phyloP scores from a whole-genome alignment of 2,113 vertebrate genomes.

The Poeciliopsis retropinna region DNA sequence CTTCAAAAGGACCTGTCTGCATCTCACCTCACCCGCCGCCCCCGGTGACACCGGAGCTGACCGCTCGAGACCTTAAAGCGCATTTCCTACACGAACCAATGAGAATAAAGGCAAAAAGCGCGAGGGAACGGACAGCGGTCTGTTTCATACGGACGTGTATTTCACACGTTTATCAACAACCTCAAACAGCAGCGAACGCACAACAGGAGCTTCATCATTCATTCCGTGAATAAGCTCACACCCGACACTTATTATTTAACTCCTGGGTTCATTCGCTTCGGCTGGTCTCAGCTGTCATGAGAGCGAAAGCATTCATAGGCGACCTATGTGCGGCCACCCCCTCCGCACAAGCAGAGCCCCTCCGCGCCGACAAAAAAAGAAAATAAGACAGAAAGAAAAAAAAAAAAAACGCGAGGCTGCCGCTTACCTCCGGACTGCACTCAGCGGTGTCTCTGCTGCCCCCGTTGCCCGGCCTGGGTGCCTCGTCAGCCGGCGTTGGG shows the following conservation, averaged over 20 bases:
- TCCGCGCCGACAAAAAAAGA: neutral
- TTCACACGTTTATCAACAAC: neutral
- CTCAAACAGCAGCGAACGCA: conserved; percentile 13
- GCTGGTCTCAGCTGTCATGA: neutral
- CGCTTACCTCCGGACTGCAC: conserved; percentile 38
- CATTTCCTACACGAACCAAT: neutral
- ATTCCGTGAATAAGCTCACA: conserved; percentile 26
- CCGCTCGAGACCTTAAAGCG: neutral
- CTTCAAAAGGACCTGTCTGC: conserved; percentile 30
- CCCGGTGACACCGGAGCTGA: conserved; percentile 28
- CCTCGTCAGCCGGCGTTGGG: conserved; percentile 40
- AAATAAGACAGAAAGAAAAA: no score
- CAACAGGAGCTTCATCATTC: conserved; percentile 54
- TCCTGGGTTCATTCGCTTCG: neutral
- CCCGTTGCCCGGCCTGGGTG: conserved; percentile 50
- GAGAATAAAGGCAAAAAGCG: neutral
- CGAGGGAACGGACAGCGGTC: neutral
- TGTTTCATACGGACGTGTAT: neutral
- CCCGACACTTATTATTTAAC: conserved; percentile 6
- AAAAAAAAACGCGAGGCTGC: conserved; percentile 11
- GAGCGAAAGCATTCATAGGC: neutral
- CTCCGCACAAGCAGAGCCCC: conserved; percentile 15
- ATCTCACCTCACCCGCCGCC: conserved; percentile 14
- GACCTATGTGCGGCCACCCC: conserved; percentile 18
- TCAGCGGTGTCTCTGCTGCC: conserved; percentile 36